A percentile compares a stretch with the other conserved stretches of the same genome.
phyloP scores from a whole-genome alignment of 2,113 vertebrate species.

The Petromus typicus region DNA sequence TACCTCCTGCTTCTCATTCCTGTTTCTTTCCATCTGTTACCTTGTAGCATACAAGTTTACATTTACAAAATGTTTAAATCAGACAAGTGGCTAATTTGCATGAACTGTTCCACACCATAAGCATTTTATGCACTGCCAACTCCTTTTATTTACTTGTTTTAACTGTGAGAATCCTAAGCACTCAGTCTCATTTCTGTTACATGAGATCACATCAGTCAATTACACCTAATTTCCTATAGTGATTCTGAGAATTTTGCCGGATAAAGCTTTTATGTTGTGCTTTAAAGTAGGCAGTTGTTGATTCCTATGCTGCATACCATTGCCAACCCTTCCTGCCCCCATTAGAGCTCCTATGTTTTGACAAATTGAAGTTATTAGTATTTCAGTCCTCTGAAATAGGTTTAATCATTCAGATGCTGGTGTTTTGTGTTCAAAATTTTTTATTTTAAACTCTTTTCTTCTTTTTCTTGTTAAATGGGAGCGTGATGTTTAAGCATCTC shows the following conservation, averaged over 20 bases:
- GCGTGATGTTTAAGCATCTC: constrained; percentile 72
- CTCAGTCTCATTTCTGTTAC: constrained; percentile 69
- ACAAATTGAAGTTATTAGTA: constrained; percentile 80
- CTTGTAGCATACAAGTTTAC: constrained; percentile 26
- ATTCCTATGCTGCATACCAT: constrained; percentile 56
- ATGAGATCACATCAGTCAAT: constrained; percentile 74
- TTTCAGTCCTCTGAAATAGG: constrained; percentile 71
- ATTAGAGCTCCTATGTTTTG: constrained; percentile 74
- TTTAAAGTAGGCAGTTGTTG: constrained; percentile 70
- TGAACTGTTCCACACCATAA: constrained; percentile 32
- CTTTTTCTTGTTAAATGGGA: constrained; percentile 64
- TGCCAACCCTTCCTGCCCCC: constrained; percentile 63
- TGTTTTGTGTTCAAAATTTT: constrained; percentile 68
- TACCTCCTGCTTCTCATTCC: not conserved
- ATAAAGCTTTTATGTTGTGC: constrained; percentile 72
- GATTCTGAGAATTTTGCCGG: constrained; percentile 78
- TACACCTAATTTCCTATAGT: constrained; percentile 79
- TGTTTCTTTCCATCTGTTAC: constrained; percentile 1
- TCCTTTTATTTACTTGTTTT: constrained; percentile 76
- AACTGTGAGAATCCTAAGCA: constrained; percentile 65
- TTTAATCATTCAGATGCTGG: constrained; percentile 72
- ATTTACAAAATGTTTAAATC: constrained; percentile 63
- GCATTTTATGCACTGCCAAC: constrained; percentile 57
- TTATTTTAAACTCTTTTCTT: constrained; percentile 49
- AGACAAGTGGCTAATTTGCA: constrained; percentile 54